phyloP scores from a whole-genome alignment of 1,140 invertebrate species.

The Ceratosolen fusciceps region DNA sequence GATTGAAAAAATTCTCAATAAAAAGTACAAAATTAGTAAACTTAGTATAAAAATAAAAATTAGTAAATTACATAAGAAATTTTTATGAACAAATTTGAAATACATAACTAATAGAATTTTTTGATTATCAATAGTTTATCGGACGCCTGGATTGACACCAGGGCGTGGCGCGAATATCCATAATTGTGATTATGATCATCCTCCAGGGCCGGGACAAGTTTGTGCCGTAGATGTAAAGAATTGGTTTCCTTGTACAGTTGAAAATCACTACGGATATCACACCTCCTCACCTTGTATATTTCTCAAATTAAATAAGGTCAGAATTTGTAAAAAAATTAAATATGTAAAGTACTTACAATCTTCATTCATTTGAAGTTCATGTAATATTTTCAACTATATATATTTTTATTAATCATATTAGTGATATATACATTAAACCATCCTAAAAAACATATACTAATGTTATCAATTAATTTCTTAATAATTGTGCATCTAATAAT shows the following conservation, averaged over 20 bases:
- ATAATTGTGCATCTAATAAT: no score
- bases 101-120: background rate
- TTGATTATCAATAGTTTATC: constrained; percentile 70
- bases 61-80: background rate
- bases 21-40: no score
- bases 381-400: no score
- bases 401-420: no score
- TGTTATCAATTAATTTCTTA: no score
- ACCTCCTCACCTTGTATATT: constrained; percentile 85
- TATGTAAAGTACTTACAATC: no score
- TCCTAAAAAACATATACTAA: no score
- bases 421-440: no score
- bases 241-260: constrained; percentile 78
- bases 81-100: background rate
- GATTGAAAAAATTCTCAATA: no score
- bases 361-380: background rate
- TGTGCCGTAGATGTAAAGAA: constrained; percentile 77
- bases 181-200: constrained; percentile 74
- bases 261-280: constrained; percentile 84
- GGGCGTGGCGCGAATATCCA: constrained; percentile 73
- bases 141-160: constrained; percentile 72
- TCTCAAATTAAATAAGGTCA: constrained; percentile 87
- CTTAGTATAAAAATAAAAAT: no score
- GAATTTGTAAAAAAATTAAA: no score
- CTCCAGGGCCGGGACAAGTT: constrained; percentile 72